Evolutionary conservation across 2,797 vertebrate genomes (phyloP), one percentile per base, ranked within the genome.

Genomic region (Molossus molossus): DNA sequence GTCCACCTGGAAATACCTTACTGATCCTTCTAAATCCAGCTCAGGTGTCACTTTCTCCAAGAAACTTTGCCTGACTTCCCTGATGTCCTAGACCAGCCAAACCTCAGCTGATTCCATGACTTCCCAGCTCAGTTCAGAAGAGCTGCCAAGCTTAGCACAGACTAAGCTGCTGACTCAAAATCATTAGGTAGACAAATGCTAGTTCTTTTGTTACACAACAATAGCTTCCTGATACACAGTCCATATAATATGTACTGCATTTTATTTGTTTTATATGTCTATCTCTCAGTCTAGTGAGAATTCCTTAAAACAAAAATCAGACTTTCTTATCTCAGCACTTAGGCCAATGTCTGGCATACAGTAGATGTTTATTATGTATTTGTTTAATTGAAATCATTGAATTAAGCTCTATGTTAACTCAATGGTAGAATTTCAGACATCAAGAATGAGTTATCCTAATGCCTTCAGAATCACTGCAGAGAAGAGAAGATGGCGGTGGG

Each of bases 191-290:
- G 72, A 23, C 25, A 27, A 80, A 80, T n/a, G 9, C 57, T 72
- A 93, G 64, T 58, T 84, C 55, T 95, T 90, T 57, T 91, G 53
- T 87, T 95, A 89, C 11, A 58, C 15, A 86, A 23, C 20, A 73
- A 7, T 85, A 89, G 84, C 80, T 96, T 89, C 73, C 65, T 0
- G 2, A 65, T 62, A 92, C 29, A 72, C 55, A 65, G 7, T 18
- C 53, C 15, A 60, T 87, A 70, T 87, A 67, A 89, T 18, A n/a
- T 12, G 13, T 8, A 48, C 77, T 82, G 10, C 4, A 20, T 95
- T 81, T 80, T 90, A 48, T 48, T 91, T 87, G 40, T 48, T 48
- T 83, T 85, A 55, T 17, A 62, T 62, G 29, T 83, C 40, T 91
- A 6, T 93, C 25, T 82, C 25, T n/a, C 9, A 0, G 75, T 11